Base-by-base conservation (phyloP, 2,113 vertebrate genomes). In the Mus spicilegus region DNA sequence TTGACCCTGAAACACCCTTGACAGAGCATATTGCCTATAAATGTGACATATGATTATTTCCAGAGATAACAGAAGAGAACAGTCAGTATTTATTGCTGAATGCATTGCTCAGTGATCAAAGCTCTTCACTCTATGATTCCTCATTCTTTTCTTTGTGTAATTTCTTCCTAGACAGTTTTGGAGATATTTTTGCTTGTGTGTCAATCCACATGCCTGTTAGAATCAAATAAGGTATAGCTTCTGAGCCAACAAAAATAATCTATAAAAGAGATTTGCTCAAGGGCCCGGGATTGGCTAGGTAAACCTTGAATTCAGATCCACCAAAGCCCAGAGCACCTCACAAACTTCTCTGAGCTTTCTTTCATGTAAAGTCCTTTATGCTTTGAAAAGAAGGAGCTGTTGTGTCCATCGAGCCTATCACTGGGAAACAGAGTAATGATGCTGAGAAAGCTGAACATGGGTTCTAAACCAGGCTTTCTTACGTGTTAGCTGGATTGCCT, bases 141-240 rank as follows among this genome's bases (percentile, higher is more conserved):
- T 30, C 36, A 36, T 17, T 87, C 19, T 28, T 88, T 89, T n/a
- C 30, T 22, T 2, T 28, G n/a, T 2, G 0, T 46, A 51, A 5
- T 46, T 85, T 80, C 89, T 76, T 75, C 63, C n/a, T 75, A 2
- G 33, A 24, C 65, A 69, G n/a, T 46, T 88, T 95, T 39, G 33
- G 51, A 90, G 51, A 30, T 87, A 6, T 19, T 86, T 63, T 95
- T 90, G 9, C 86, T 82, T 95, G 16, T 49, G 92, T 75, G 70
- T 56, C 39, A 65, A 86, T 72, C 84, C 42, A 51, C 13, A 65
- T 33, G 26, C 61, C 46, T 92, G 30, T 36, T 58, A 46, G 16
- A 96, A 97, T 77, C 13, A 88, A 82, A 46, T 42, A 51, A 87
- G 26, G 10, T 39, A 36, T 36, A 90, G 63, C 58, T 78, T 46